Evolutionary conservation across 2,888 invertebrate genomes (phyloP), one percentile per base, ranked within the genome.

Genomic region (Drosophila macrospina): DNA sequence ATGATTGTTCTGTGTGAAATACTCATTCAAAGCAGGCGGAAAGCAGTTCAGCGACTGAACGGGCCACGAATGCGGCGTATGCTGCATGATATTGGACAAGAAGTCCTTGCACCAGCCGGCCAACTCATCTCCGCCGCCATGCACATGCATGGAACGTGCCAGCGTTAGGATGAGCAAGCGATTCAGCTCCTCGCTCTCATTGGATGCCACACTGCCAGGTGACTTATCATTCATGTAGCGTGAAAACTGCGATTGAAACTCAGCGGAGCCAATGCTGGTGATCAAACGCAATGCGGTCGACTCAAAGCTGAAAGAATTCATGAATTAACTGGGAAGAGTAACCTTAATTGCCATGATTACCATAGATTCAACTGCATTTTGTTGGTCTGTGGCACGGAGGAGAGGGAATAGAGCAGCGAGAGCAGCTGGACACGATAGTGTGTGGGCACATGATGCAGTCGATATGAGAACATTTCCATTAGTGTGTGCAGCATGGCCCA

Each of bases 401-500:
- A 96, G 56, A 98, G 93, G 26, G 97, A 97, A 92, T 98, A 98
- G 66, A 98, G 94, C 92, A 98, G 97, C 3, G 97, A 97, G 6
- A 99, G 93, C 47, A 99, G 93, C 84, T 98, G 98, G 8, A 98
- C 97, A 55, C 98, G 94, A 92, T 98, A 99, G 92, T 98, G 98
- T 0, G 98, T 98, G 88, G 98, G 98, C 77, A 98, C 98, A 91
- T 99, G 98, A 91, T 98, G 98, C 92, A 99, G 95, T 45, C 99
- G 94, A 91, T 98, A 98, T 68, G 97, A 98, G 91, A 98, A 98
- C 98, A 99, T 98, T 92, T 99, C 98, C 88, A 99, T 92, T 36
- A 99, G 93, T 0, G 98, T 98, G 91, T 98, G 98, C n/a, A 99
- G 93, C 59, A 98, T 98, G 20, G 97, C 97, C 98, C 98, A 98